Conservation (phyloP, 2,888 invertebrate species). For the Philonicus albiceps region DNA sequence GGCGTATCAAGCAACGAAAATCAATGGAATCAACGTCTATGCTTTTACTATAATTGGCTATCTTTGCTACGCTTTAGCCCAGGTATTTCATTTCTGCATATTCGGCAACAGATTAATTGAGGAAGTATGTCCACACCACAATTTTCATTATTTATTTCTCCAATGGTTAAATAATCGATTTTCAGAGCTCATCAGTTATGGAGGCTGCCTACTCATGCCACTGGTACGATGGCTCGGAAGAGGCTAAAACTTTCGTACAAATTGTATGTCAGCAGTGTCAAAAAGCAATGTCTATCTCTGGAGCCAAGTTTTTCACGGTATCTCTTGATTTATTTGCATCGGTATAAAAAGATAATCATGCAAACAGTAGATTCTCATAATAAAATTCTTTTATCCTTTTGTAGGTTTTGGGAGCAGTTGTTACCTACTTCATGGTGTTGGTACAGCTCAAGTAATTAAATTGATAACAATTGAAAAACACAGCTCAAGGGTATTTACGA, state of each 20-base stretch:
- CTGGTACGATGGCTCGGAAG: conserved; percentile 90
- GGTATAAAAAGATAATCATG: conserved; percentile 66
- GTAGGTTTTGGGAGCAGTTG: conserved; percentile 85
- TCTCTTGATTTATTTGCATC: conserved; percentile 88
- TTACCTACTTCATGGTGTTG: conserved; percentile 92
- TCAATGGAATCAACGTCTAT: conserved; percentile 78
- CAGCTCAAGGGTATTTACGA: not conserved
- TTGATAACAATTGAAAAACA: not conserved
- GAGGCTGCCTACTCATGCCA: conserved; percentile 90
- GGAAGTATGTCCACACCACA: conserved; percentile 68
- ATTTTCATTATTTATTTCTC: not conserved
- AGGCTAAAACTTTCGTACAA: conserved; percentile 89
- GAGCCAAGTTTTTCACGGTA: conserved; percentile 89
- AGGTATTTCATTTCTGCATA: conserved; percentile 87
- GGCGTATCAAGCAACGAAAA: conserved; percentile 89
- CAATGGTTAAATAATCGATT: conserved; percentile 44
- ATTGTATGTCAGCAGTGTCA: conserved; percentile 92
- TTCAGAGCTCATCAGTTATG: conserved; percentile 89
- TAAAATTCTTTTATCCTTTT: conserved; percentile 45
- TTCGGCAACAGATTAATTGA: conserved; percentile 87
- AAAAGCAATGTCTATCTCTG: conserved; percentile 87
- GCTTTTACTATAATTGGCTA: conserved; percentile 82
- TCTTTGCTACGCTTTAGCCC: conserved; percentile 79
- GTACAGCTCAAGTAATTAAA: conserved; percentile 82
- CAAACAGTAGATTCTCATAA: not conserved